Conservation (phyloP, 2,113 vertebrate genomes). For the Numenius arquata region DNA sequence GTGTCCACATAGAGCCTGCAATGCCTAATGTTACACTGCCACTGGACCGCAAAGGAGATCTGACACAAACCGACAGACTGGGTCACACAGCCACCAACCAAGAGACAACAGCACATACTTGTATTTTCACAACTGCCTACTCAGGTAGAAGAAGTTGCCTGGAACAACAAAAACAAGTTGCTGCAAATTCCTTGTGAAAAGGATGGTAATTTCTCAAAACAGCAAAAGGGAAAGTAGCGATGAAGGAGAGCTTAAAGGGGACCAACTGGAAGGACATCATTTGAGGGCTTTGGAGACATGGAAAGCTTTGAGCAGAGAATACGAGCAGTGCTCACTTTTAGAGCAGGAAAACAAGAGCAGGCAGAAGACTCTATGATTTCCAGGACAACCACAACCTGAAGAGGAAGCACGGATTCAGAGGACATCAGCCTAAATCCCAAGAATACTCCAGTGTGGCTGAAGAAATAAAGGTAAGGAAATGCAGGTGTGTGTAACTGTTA, state of each 20-base stretch:
- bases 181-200: not conserved
- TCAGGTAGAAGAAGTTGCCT: not conserved
- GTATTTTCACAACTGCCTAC: not conserved
- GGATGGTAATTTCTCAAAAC: not conserved
- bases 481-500: not conserved
- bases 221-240: not conserved
- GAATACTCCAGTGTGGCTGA: not conserved
- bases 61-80: rapidly evolving
- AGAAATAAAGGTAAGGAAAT: not conserved
- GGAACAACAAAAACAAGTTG: not conserved
- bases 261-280: not conserved
- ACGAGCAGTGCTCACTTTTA: not conserved
- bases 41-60: not conserved
- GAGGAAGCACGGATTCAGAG: not conserved
- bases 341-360: not conserved
- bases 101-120: not conserved
- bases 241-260: not conserved
- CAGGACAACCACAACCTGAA: not conserved
- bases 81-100: not conserved
- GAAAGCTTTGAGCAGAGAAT: not conserved
- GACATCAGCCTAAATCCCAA: not conserved
- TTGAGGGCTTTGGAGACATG: not conserved
- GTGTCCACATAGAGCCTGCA: not conserved
- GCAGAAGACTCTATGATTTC: not conserved
- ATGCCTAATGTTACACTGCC: rapidly evolving